These are phyloP conservation scores for Lutjanus erythropterus DNA, from an alignment of 2,113 vertebrate species.

Conservation along the genomic window DNA sequence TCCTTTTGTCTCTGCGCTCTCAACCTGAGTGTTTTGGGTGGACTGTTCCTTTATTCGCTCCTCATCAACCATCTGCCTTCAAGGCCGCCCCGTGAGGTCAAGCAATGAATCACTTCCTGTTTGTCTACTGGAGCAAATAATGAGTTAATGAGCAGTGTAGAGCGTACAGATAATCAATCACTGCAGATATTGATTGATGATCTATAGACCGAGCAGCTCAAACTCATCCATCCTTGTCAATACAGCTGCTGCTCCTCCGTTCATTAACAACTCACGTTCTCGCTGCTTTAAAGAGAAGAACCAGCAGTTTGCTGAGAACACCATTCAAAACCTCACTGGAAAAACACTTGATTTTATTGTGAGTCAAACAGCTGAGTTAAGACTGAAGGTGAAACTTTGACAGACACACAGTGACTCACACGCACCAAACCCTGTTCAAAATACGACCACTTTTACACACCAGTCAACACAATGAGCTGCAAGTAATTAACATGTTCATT, in stretches of 20 bases:
- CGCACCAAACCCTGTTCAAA: too few relatives aligned
- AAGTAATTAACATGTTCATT: too few relatives aligned
- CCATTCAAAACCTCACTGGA: not conserved
- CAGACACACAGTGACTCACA: too few relatives aligned
- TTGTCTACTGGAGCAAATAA: constrained; percentile 22
- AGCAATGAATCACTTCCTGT: constrained; percentile 75
- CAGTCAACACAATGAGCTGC: too few relatives aligned
- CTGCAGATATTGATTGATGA: constrained; percentile 36
- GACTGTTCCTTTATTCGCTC: not conserved
- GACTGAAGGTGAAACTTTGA: too few relatives aligned
- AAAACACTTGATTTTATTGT: not conserved
- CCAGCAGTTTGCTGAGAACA: too few relatives aligned
- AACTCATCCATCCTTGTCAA: constrained; percentile 21
- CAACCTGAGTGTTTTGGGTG: not conserved
- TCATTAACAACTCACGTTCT: not conserved
- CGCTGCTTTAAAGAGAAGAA: not conserved
- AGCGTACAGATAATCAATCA: constrained; percentile 63
- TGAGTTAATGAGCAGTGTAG: constrained; percentile 53
- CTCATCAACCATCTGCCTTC: constrained; percentile 57
- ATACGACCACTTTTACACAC: too few relatives aligned
- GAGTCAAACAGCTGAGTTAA: too few relatives aligned
- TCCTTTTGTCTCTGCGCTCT: too few relatives aligned
- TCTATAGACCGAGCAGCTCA: constrained; percentile 8
- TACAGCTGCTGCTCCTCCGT: not conserved
- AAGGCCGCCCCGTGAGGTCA: constrained; percentile 51